phyloP scores from a whole-genome alignment of 1,140 invertebrate species.

The Bathynomus jamesi region DNA sequence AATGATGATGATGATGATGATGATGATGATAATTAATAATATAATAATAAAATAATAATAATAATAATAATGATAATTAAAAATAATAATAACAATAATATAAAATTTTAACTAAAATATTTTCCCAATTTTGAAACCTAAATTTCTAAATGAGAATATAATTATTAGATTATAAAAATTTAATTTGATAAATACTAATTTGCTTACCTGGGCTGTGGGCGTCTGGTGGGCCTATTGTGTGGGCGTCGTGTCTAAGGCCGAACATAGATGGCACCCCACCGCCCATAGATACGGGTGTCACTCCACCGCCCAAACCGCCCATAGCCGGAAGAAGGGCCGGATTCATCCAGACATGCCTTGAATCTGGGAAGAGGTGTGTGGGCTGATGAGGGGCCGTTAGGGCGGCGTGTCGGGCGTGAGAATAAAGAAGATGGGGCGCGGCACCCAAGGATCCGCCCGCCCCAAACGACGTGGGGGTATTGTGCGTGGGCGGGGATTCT shows the following conservation, averaged over 20 bases:
- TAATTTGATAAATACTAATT: background rate
- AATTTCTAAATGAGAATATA: too few relatives aligned
- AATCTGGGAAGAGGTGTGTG: conserved; percentile 31
- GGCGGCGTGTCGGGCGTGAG: conserved; percentile 20
- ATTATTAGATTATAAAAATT: too few relatives aligned
- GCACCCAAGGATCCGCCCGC: conserved; percentile 30
- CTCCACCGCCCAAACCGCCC: conserved; percentile 27
- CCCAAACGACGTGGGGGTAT: conserved; percentile 19
- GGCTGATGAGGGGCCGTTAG: conserved; percentile 28
- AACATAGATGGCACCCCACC: conserved; percentile 33
- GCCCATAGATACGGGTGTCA: conserved; percentile 23
- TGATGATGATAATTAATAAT: too few relatives aligned
- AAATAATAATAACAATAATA: too few relatives aligned
- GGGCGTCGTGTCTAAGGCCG: conserved; percentile 27
- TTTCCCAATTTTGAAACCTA: too few relatives aligned
- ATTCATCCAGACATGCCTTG: conserved; percentile 36
- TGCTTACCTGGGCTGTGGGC: conserved; percentile 34
- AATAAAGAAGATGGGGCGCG: conserved; percentile 31
- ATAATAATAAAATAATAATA: too few relatives aligned
- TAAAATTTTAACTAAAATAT: too few relatives aligned
- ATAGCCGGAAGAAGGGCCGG: conserved; percentile 30
- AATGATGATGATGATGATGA: too few relatives aligned
- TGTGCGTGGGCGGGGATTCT: conserved; percentile 21
- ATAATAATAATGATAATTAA: too few relatives aligned
- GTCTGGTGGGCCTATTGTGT: conserved; percentile 21